Conservation (phyloP, 2,113 vertebrate species). For the Corythoichthys haematopterus region DNA sequence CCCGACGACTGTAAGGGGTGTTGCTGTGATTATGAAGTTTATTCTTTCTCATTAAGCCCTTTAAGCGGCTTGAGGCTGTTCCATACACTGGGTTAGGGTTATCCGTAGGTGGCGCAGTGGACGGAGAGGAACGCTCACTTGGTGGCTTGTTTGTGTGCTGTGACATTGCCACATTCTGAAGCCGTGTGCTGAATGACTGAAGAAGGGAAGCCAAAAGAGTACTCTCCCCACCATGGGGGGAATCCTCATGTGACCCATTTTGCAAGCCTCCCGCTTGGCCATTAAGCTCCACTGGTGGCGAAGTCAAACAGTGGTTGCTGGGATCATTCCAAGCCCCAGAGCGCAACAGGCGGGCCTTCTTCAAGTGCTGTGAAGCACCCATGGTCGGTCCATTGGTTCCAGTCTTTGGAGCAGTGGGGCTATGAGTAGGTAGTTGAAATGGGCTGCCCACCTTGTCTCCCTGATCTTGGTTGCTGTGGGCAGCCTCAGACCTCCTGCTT, state of each 20-base stretch:
- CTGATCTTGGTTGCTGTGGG: constrained; percentile 80
- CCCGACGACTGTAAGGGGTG: constrained; percentile 78
- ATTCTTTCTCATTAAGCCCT: constrained; percentile 89
- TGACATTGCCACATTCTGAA: constrained; percentile 92
- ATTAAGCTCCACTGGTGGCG: constrained; percentile 79
- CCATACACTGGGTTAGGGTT: constrained; percentile 85
- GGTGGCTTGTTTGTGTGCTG: constrained; percentile 81
- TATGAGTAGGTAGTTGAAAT: constrained; percentile 80
- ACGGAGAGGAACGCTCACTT: constrained; percentile 53
- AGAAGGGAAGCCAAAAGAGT: constrained; percentile 94
- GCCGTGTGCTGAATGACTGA: constrained; percentile 95
- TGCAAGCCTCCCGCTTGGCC: constrained; percentile 82
- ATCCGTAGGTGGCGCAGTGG: constrained; percentile 71
- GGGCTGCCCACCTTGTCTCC: constrained; percentile 77
- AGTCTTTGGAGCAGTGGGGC: constrained; percentile 72
- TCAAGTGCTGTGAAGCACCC: constrained; percentile 88
- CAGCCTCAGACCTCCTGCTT: constrained; percentile 81
- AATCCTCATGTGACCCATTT: constrained; percentile 81
- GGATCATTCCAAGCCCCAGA: constrained; percentile 89
- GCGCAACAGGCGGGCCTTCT: constrained; percentile 90
- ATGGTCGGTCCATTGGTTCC: constrained; percentile 70
- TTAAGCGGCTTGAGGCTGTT: constrained; percentile 88
- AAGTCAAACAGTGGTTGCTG: constrained; percentile 78
- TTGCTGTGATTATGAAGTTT: constrained; percentile 82
- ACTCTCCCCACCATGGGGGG: constrained; percentile 87